phyloP scores from a whole-genome alignment of 2,888 invertebrate genomes.

The Mesodorylaimus sp. region DNA sequence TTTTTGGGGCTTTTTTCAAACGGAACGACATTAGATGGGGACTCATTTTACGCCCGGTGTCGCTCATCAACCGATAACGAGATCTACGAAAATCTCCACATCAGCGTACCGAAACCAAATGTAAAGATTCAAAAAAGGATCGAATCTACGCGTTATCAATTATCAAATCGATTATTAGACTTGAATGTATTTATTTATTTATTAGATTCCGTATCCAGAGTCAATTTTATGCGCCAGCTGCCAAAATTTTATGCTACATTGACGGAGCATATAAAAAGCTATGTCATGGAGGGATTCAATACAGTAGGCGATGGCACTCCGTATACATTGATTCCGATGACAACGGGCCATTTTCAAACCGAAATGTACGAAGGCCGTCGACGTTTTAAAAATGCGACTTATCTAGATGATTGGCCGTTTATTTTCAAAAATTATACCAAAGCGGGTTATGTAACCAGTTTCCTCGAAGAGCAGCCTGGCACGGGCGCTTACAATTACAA shows the following conservation, averaged over 20 bases:
- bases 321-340: slow-evolving; percentile 5
- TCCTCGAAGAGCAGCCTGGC: slow-evolving; percentile 59
- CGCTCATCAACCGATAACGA: not conserved
- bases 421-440: slow-evolving; percentile 7
- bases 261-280: slow-evolving; percentile 1
- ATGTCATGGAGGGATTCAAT: slow-evolving; percentile 5
- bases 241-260: slow-evolving; percentile 7
- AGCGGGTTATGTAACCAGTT: slow-evolving; percentile 52
- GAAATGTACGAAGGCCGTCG: slow-evolving; percentile 6
- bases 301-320: slow-evolving; percentile 5
- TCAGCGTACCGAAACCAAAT: slow-evolving; percentile 1
- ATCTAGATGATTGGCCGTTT: slow-evolving; percentile 8
- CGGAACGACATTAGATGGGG: not conserved
- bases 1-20: not conserved
- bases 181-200: slow-evolving; percentile 6
- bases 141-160: too few relatives aligned
- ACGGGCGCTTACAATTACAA: slow-evolving; percentile 63
- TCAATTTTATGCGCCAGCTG: slow-evolving; percentile 8
- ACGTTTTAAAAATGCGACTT: slow-evolving; percentile 8
- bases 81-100: not conserved
- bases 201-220: slow-evolving; percentile 3
- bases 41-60: slow-evolving; percentile 1
- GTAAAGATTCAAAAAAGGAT: too few relatives aligned
- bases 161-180: not conserved
- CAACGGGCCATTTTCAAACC: slow-evolving; percentile 8